phyloP scores from a whole-genome alignment of 2,113 vertebrate species.

The Hyaena hyaena region DNA sequence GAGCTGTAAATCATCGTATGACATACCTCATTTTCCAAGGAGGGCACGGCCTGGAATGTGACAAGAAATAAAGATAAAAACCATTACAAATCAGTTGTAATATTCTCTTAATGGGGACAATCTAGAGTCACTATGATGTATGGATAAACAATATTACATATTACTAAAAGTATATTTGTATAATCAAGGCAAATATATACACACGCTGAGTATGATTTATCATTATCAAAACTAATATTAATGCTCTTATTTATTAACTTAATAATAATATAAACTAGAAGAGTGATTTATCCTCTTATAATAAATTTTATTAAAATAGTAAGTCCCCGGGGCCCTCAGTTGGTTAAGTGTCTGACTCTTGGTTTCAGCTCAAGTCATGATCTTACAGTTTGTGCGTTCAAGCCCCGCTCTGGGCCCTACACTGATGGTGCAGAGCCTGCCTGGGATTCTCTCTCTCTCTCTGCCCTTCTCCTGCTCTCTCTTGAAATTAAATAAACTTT shows the following conservation, averaged over 20 bases:
- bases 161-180: background rate
- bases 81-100: background rate
- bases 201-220: constrained; percentile 4
- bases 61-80: constrained; percentile 36
- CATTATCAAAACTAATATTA: constrained; percentile 13
- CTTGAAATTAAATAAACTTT: background rate
- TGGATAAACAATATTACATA: background rate
- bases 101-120: constrained; percentile 1
- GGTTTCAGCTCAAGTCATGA: background rate
- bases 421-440: no score
- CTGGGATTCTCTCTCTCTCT: no score
- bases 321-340: background rate
- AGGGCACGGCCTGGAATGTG: background rate
- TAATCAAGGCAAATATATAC: background rate
- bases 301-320: background rate
- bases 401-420: background rate
- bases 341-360: background rate
- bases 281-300: background rate
- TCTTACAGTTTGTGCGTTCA: background rate
- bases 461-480: no score
- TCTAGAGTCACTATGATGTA: background rate
- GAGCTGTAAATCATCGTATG: constrained; percentile 48
- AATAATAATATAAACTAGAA: constrained; percentile 29
- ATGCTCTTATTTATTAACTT: background rate
- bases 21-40: constrained; percentile 23